Evolutionary conservation across 2,113 vertebrate species (phyloP).

Genomic region (Seriola aureovittata): DNA sequence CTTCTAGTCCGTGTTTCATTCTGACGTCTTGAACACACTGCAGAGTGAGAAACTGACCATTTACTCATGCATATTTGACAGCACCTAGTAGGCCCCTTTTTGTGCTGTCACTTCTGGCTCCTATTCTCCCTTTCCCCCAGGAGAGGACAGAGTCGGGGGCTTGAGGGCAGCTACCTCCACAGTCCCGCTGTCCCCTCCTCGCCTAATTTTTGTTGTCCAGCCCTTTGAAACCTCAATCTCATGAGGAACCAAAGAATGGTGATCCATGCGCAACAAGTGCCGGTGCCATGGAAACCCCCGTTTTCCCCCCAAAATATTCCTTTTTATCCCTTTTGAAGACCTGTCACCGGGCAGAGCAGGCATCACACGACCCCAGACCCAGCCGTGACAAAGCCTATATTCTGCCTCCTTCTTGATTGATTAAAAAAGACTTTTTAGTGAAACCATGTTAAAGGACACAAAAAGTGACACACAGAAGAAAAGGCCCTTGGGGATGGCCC

Average conservation of each 20-base stretch:
- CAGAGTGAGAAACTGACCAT: conserved; percentile 84
- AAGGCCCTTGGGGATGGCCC: conserved; percentile 78
- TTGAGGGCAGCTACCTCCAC: conserved; percentile 88
- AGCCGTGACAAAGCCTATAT: conserved; percentile 99
- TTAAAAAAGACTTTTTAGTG: conserved; percentile 99
- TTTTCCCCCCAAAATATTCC: conserved; percentile 93
- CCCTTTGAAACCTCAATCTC: conserved; percentile 88
- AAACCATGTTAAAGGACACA: conserved; percentile 98
- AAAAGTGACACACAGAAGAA: conserved; percentile 84
- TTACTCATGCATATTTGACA: conserved; percentile 86
- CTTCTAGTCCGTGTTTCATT: conserved; percentile 50
- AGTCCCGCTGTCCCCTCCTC: conserved; percentile 79
- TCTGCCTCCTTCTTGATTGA: conserved; percentile 99
- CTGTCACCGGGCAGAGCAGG: conserved; percentile 95
- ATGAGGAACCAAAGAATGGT: conserved; percentile 87
- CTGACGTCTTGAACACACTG: conserved; percentile 57
- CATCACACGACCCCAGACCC: conserved; percentile 94
- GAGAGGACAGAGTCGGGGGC: conserved; percentile 79
- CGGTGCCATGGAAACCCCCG: conserved; percentile 94
- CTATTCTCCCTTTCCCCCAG: conserved; percentile 82
- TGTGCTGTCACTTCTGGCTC: conserved; percentile 82
- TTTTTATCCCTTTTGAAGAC: conserved; percentile 93
- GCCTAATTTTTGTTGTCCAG: conserved; percentile 86
- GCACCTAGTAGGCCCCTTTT: conserved; percentile 84
- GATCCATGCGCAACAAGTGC: conserved; percentile 90